phyloP scores from a whole-genome alignment of 2,797 vertebrate species.

The Brachyalestes nurse region DNA sequence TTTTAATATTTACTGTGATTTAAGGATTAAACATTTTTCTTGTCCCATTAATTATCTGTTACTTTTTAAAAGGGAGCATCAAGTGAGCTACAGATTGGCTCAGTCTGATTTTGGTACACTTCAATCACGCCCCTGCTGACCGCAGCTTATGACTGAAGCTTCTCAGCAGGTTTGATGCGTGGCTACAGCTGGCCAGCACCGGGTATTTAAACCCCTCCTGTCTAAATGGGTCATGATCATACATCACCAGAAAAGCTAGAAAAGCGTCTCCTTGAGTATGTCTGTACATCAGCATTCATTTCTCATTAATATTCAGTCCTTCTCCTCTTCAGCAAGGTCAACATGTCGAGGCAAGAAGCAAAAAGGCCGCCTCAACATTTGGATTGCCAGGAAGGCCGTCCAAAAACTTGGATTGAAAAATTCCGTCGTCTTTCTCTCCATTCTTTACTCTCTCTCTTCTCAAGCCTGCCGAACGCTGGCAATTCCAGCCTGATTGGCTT shows the following conservation, averaged over 20 bases:
- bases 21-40: too few relatives aligned
- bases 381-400: neutral
- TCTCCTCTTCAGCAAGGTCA: constrained; percentile 8
- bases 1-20: too few relatives aligned
- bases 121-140: too few relatives aligned
- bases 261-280: constrained; percentile 24
- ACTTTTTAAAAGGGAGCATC: too few relatives aligned
- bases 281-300: constrained; percentile 31
- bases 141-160: neutral
- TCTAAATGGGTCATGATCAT: constrained; percentile 21
- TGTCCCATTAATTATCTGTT: too few relatives aligned
- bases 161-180: neutral
- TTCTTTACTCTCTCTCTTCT: neutral
- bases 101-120: too few relatives aligned
- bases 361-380: constrained; percentile 41
- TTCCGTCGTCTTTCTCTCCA: neutral
- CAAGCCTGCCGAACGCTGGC: neutral
- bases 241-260: constrained; percentile 23
- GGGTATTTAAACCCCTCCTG: neutral
- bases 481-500: constrained; percentile 17
- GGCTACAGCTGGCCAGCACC: neutral
- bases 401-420: constrained; percentile 18
- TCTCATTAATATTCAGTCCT: constrained; percentile 35
- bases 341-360: neutral
- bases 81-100: too few relatives aligned